A percentile compares a stretch with the other conserved stretches of the same genome.
Conservation (phyloP, 2,797 vertebrate species). For the Numenius phaeopus region DNA sequence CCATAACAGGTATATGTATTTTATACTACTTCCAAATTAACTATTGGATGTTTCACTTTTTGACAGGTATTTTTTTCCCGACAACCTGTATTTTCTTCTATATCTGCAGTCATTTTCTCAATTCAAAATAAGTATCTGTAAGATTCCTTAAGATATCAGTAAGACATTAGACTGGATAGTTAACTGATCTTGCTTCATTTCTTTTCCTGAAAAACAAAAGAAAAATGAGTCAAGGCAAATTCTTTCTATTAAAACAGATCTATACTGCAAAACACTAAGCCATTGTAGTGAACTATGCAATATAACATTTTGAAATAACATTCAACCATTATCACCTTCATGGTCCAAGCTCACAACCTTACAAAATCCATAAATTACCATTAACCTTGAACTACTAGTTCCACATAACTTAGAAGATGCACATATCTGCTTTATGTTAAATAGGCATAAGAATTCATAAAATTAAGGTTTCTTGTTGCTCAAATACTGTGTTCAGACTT, state of each 20-base stretch:
- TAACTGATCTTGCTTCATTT: slow-evolving; percentile 84
- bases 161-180: slow-evolving; percentile 81
- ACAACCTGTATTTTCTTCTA: slow-evolving; percentile 76
- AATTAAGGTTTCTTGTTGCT: background rate
- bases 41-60: slow-evolving; percentile 81
- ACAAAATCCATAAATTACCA: background rate
- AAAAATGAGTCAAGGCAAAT: slow-evolving; percentile 41
- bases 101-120: slow-evolving; percentile 86
- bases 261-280: background rate
- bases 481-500: background rate
- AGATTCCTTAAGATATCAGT: slow-evolving; percentile 79
- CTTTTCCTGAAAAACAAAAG: slow-evolving; percentile 81
- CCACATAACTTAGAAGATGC: background rate
- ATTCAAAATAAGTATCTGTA: slow-evolving; percentile 69
- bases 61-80: slow-evolving; percentile 81
- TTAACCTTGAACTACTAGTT: background rate
- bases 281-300: background rate
- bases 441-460: background rate
- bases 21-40: slow-evolving; percentile 75
- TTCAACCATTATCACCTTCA: background rate
- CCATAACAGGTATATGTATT: slow-evolving; percentile 88
- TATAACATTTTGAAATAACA: background rate
- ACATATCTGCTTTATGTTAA: background rate
- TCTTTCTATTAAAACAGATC: background rate
- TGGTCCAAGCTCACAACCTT: background rate